Conservation (phyloP, 2,888 invertebrate genomes). For the Blomia tropicalis region DNA sequence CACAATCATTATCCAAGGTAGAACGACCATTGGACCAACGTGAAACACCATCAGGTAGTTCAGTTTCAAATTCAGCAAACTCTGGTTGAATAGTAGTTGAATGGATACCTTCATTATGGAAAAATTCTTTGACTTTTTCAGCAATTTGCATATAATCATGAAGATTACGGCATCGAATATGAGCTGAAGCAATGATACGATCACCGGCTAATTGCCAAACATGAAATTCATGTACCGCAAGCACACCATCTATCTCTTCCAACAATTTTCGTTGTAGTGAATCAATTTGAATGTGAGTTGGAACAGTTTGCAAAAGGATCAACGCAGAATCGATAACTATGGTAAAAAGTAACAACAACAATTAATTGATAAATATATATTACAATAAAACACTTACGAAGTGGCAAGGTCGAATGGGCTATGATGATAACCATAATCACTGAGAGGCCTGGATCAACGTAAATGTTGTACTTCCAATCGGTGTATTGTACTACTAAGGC, state of each 20-base stretch:
- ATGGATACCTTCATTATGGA: slow-evolving; percentile 95
- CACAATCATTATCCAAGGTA: slow-evolving; percentile 50
- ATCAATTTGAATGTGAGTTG: slow-evolving; percentile 69
- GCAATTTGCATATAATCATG: slow-evolving; percentile 94
- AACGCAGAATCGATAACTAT: slow-evolving; percentile 70
- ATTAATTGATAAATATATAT: neutral
- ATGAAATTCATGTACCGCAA: slow-evolving; percentile 93
- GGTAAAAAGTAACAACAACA: slow-evolving; percentile 31
- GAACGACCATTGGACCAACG: slow-evolving; percentile 34
- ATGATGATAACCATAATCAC: slow-evolving; percentile 69
- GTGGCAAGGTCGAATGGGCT: slow-evolving; percentile 72
- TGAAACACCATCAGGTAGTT: neutral
- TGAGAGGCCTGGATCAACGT: slow-evolving; percentile 77
- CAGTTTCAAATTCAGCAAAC: slow-evolving; percentile 52
- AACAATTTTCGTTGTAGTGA: slow-evolving; percentile 49
- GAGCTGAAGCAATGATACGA: slow-evolving; percentile 89
- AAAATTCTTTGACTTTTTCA: slow-evolving; percentile 86
- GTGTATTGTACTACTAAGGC: slow-evolving; percentile 57
- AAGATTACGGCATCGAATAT: slow-evolving; percentile 81
- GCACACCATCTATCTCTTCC: slow-evolving; percentile 65
- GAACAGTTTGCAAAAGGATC: slow-evolving; percentile 91
- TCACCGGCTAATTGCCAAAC: slow-evolving; percentile 96
- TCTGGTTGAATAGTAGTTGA: slow-evolving; percentile 97
- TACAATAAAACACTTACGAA: slow-evolving; percentile 37
- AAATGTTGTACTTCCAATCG: slow-evolving; percentile 52